Percentiles rank a stretch among this genome's conserved stretches.
phyloP scores from a whole-genome alignment of 2,888 invertebrate genomes.

The Acleris cristana region DNA sequence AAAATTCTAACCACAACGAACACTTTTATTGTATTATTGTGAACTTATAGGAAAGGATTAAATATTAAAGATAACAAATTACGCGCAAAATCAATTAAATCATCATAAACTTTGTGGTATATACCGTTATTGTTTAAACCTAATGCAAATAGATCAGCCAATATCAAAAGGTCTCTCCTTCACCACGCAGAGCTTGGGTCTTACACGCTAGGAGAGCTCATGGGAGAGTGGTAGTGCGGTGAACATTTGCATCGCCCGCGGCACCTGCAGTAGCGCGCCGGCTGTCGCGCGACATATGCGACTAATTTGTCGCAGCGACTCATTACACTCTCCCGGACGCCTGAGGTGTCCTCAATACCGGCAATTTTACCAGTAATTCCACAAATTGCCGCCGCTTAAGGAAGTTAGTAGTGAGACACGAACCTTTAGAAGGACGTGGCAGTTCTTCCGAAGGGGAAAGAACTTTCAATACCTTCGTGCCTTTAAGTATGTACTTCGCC shows the following conservation, averaged over 20 bases:
- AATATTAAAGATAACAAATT: too few species aligned
- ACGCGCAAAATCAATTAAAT: too few species aligned
- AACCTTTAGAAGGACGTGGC: constrained; percentile 7
- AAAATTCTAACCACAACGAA: too few species aligned
- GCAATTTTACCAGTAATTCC: constrained; percentile 74
- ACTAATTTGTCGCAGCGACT: constrained; percentile 78
- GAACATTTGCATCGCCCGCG: constrained; percentile 65
- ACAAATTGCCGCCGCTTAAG: constrained; percentile 72
- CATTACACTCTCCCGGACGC: constrained; percentile 70
- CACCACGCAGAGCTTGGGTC: background rate
- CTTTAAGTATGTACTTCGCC: background rate
- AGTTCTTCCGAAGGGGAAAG: background rate
- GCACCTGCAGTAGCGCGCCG: constrained; percentile 71
- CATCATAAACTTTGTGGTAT: background rate
- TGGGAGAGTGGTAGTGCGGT: constrained; percentile 17
- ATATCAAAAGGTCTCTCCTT: constrained; percentile 5
- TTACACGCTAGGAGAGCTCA: constrained; percentile 10
- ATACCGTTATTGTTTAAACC: constrained; percentile 15
- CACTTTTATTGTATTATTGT: too few species aligned
- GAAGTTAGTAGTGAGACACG: constrained; percentile 55
- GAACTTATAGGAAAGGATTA: too few species aligned
- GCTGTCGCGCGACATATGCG: constrained; percentile 80
- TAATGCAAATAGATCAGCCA: constrained; percentile 24
- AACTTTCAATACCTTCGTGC: too few species aligned
- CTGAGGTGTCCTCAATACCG: constrained; percentile 74